Conservation (phyloP, 2,113 vertebrate genomes). For the Danio rerio region DNA sequence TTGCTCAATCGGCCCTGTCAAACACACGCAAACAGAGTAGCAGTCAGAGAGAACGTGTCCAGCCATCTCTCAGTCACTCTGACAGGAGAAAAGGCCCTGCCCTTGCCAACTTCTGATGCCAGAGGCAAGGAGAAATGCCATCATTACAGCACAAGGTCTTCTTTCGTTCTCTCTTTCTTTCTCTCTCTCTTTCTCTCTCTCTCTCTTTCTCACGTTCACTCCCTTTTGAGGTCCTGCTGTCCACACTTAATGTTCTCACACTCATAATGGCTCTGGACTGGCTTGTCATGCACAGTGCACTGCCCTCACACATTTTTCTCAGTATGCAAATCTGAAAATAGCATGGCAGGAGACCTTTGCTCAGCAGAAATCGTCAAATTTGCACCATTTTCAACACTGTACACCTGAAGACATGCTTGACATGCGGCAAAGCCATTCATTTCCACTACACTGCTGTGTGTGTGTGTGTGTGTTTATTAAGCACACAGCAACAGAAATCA, state of each 20-base stretch:
- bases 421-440: slow-evolving; percentile 38
- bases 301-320: slow-evolving; percentile 30
- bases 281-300: slow-evolving; percentile 32
- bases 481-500: slow-evolving; percentile 14
- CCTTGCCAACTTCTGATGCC: slow-evolving; percentile 68
- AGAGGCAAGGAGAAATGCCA: slow-evolving; percentile 61
- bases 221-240: slow-evolving; percentile 4
- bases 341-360: slow-evolving; percentile 44
- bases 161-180: slow-evolving; percentile 31
- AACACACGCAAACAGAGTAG: slow-evolving; percentile 55
- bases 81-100: slow-evolving; percentile 59
- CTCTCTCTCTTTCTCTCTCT: slow-evolving; percentile 10
- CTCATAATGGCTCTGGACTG: slow-evolving; percentile 34
- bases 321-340: slow-evolving; percentile 49
- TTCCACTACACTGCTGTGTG: slow-evolving; percentile 32
- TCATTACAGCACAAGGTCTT: slow-evolving; percentile 61
- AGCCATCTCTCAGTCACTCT: slow-evolving; percentile 60
- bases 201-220: slow-evolving; percentile 41
- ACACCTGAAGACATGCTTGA: slow-evolving; percentile 46
- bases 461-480: not conserved
- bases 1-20: slow-evolving; percentile 86
- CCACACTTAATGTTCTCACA: slow-evolving; percentile 28
- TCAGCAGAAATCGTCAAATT: slow-evolving; percentile 32
- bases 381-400: slow-evolving; percentile 22
- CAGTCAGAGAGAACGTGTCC: slow-evolving; percentile 64